phyloP scores from a whole-genome alignment of 2,113 vertebrate species.

The Rhea pennata region DNA sequence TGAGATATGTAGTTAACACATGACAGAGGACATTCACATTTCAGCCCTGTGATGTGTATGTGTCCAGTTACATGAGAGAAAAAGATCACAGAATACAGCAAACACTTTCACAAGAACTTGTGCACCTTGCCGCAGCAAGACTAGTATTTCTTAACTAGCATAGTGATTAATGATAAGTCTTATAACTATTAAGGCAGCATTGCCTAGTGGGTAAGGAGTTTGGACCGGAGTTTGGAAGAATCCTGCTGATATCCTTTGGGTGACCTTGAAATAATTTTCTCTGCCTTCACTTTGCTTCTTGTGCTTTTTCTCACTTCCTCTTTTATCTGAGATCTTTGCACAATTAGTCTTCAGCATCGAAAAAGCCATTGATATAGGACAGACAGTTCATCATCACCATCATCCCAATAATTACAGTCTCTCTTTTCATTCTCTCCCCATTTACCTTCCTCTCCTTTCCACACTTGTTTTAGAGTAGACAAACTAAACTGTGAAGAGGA shows the following conservation, averaged over 20 bases:
- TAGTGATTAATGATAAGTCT: not conserved
- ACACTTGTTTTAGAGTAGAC: not conserved
- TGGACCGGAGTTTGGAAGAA: not conserved
- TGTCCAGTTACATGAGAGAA: not conserved
- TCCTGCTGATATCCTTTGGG: not conserved
- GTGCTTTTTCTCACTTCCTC: not conserved
- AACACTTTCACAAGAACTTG: not conserved
- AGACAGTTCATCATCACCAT: not conserved
- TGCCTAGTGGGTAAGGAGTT: not conserved
- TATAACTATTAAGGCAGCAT: not conserved
- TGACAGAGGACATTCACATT: not conserved
- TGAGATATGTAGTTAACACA: not conserved
- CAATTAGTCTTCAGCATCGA: not conserved
- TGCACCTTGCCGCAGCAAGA: not conserved
- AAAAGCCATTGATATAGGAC: not conserved
- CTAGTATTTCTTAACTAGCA: not conserved
- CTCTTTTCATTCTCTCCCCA: not conserved
- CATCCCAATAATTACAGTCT: not conserved
- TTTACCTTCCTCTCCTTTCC: not conserved
- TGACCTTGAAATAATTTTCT: not conserved
- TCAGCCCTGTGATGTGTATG: not conserved
- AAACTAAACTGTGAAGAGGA: not conserved
- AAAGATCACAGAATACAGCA: not conserved
- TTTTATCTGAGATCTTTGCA: not conserved
- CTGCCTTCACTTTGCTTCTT: not conserved